Percentiles rank a stretch among this genome's conserved stretches.
These are phyloP conservation scores for Acromyrmex heyeri DNA, from an alignment of 1,140 invertebrate species.

Conservation along the genomic window DNA sequence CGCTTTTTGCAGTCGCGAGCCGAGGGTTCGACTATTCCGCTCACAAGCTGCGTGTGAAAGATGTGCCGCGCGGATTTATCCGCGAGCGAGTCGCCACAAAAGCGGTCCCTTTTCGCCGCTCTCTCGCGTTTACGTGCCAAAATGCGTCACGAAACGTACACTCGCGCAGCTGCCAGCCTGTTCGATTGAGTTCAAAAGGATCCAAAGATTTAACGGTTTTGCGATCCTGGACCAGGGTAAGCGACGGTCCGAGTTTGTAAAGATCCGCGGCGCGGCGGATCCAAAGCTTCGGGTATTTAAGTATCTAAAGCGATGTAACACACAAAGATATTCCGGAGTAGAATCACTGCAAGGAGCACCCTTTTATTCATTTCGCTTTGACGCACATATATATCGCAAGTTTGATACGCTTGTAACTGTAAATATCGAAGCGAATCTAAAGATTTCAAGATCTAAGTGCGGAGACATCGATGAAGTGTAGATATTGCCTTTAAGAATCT, in stretches of 20 bases:
- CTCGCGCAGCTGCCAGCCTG: conserved; percentile 2
- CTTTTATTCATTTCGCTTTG: conserved; percentile 34
- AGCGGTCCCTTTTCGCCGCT: conserved; percentile 53
- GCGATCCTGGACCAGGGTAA: conserved; percentile 14
- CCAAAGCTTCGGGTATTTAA: conserved; percentile 45
- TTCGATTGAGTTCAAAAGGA: conserved; percentile 55
- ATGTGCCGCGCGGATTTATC: conserved; percentile 71
- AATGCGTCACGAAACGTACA: conserved; percentile 53
- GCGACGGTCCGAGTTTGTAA: conserved; percentile 35
- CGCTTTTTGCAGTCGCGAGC: conserved; percentile 72
- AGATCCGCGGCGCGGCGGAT: conserved; percentile 18
- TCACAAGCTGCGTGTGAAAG: conserved; percentile 70
- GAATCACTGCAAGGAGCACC: conserved; percentile 13
- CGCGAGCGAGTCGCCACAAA: conserved; percentile 67
- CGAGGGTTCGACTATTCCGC: conserved; percentile 67
- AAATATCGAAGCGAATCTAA: conserved; percentile 7
- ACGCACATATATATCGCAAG: conserved; percentile 1
- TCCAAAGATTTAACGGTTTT: conserved; percentile 54
- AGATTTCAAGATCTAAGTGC: conserved; percentile 9
- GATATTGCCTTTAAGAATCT: neutral
- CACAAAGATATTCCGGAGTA: conserved; percentile 12
- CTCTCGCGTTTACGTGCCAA: conserved; percentile 50
- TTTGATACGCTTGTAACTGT: conserved; percentile 26
- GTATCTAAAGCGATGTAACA: conserved; percentile 44
- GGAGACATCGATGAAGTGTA: conserved; percentile 9